phyloP scores from a whole-genome alignment of 92 coral and sea anemone genomes.

The Parazoanthus atlanticus region DNA sequence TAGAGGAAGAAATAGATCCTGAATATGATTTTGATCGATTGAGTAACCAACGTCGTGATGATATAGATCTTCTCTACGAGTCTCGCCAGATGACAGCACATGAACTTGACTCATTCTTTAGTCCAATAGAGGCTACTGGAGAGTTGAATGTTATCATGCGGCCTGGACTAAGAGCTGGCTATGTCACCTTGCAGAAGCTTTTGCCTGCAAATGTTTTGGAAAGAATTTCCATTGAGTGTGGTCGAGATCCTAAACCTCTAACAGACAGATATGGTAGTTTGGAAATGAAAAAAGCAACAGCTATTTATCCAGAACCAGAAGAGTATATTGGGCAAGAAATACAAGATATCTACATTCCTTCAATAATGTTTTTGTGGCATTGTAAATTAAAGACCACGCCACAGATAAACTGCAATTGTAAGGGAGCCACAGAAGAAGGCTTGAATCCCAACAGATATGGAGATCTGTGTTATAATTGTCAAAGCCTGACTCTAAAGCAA shows the following conservation, averaged over 20 bases:
- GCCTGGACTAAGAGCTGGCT: constrained; percentile 8
- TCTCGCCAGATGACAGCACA: constrained; percentile 1
- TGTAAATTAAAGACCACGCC: background rate
- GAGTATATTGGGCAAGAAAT: background rate
- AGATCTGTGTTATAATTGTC: background rate
- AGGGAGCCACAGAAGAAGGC: background rate
- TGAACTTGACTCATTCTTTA: background rate
- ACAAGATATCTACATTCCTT: background rate
- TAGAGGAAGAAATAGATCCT: background rate
- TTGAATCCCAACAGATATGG: constrained; percentile 6
- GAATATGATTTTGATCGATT: background rate
- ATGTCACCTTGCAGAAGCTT: constrained; percentile 4
- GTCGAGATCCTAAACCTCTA: background rate
- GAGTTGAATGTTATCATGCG: constrained; percentile 7
- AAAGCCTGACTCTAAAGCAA: background rate
- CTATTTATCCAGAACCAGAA: constrained; percentile 1
- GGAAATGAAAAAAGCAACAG: background rate
- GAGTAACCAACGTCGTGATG: background rate
- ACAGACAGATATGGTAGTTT: background rate
- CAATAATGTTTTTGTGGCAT: background rate
- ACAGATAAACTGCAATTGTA: background rate
- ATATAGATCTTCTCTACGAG: constrained; percentile 7
- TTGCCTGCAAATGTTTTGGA: background rate
- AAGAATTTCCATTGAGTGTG: background rate
- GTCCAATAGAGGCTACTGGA: constrained; percentile 11